Percentiles rank a stretch among this genome's conserved stretches.
Evolutionary conservation across 2,797 vertebrate species (phyloP).

Genomic region (Gallinago solitaria): DNA sequence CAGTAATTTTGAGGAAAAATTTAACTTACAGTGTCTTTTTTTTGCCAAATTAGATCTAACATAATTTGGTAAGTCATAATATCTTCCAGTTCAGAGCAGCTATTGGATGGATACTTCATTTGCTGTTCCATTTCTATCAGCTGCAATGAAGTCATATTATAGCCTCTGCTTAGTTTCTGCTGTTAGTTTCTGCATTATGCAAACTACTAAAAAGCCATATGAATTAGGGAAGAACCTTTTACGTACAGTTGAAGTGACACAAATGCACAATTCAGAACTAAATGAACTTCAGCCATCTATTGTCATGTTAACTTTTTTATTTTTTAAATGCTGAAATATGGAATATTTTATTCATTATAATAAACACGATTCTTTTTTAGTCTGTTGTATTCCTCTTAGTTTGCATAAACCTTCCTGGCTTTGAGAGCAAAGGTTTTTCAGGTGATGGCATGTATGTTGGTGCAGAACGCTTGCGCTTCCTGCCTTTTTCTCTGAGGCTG

Average conservation of each 20-base stretch:
- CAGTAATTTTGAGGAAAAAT: conserved; percentile 33
- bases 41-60: background rate
- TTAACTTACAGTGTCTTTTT: background rate
- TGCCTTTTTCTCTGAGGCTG: background rate
- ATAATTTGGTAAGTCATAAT: conserved; percentile 30
- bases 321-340: background rate
- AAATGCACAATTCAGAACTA: conserved; percentile 25
- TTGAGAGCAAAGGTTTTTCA: background rate
- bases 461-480: background rate
- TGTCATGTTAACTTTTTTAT: conserved; percentile 44
- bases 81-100: conserved; percentile 40
- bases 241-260: conserved; percentile 42
- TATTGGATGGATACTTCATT: conserved; percentile 10
- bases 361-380: background rate
- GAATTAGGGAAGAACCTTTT: conserved; percentile 56
- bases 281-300: conserved; percentile 29
- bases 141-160: background rate
- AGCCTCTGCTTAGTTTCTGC: background rate
- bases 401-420: background rate
- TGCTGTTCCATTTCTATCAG: conserved; percentile 13
- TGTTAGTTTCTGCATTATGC: conserved; percentile 35
- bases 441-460: background rate
- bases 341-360: conserved; percentile 51
- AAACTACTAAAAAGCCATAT: conserved; percentile 36
- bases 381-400: background rate